Conservation (phyloP, 2,797 vertebrate species). For the Sebastes flavidus region DNA sequence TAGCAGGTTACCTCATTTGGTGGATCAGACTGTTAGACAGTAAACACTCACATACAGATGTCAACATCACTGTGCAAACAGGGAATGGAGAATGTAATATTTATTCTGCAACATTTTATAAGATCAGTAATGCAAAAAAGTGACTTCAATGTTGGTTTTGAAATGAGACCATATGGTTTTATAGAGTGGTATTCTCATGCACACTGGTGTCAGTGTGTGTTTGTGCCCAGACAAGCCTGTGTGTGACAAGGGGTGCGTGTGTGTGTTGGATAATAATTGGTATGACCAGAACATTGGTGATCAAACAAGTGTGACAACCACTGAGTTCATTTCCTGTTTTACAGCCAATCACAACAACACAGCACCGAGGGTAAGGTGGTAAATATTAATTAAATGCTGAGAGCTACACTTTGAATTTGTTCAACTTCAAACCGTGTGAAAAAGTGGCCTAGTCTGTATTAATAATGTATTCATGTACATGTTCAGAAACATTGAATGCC, state of each 20-base stretch:
- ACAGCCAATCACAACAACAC: slow-evolving; percentile 26
- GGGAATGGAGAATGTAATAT: neutral
- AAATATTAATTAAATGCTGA: slow-evolving; percentile 6
- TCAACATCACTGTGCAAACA: neutral
- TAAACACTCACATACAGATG: neutral
- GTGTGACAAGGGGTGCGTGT: neutral
- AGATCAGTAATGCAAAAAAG: neutral
- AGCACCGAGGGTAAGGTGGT: neutral
- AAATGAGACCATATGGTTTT: slow-evolving; percentile 6
- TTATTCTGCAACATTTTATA: neutral
- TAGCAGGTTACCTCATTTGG: neutral
- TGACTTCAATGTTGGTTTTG: slow-evolving; percentile 1
- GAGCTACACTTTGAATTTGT: neutral
- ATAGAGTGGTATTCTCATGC: slow-evolving; percentile 6
- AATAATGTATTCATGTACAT: neutral
- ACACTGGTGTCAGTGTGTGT: slow-evolving; percentile 5
- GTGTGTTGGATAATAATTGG: slow-evolving; percentile 4
- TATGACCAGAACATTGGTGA: neutral
- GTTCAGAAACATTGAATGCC: neutral
- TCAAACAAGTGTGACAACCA: slow-evolving; percentile 8
- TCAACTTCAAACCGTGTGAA: neutral
- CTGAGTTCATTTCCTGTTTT: slow-evolving; percentile 44
- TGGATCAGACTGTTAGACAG: neutral
- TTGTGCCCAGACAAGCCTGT: neutral
- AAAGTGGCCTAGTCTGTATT: neutral